phyloP scores from a whole-genome alignment of 2,797 vertebrate genomes.

The Myotis planiceps region DNA sequence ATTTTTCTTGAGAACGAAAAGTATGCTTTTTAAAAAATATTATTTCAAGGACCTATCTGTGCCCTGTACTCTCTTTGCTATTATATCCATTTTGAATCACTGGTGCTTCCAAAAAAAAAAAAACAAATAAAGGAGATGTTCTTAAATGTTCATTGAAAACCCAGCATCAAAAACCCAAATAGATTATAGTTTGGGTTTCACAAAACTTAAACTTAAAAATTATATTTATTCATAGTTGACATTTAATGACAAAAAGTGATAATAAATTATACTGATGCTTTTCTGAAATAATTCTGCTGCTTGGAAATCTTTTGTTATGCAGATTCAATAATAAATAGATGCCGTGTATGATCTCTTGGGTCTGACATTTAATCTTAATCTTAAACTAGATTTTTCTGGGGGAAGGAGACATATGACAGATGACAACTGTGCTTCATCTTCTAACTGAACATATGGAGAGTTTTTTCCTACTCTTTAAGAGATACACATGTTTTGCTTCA shows the following conservation, averaged over 20 bases:
- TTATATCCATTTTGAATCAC: neutral
- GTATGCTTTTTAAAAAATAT: neutral
- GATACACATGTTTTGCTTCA: neutral
- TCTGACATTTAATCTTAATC: slow-evolving; percentile 58
- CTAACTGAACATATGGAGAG: slow-evolving; percentile 23
- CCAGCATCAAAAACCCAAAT: neutral
- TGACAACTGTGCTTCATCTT: slow-evolving; percentile 12
- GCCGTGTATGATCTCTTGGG: neutral
- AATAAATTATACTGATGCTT: slow-evolving; percentile 14
- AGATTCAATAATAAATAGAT: neutral
- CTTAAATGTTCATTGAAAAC: neutral
- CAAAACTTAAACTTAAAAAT: neutral
- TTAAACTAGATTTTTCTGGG: slow-evolving; percentile 24
- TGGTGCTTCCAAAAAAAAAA: neutral
- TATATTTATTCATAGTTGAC: neutral
- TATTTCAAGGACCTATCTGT: neutral
- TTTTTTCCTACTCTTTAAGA: slow-evolving; percentile 38
- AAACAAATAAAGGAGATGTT: neutral
- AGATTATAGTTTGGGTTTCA: neutral
- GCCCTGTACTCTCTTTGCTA: neutral
- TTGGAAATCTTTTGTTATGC: slow-evolving; percentile 41
- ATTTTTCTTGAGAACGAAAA: neutral
- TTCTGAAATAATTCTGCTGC: slow-evolving; percentile 7
- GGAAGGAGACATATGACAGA: slow-evolving; percentile 33
- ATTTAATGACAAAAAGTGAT: neutral